Conservation (phyloP, 2,888 invertebrate species). For the Dryobotodes eremita region DNA sequence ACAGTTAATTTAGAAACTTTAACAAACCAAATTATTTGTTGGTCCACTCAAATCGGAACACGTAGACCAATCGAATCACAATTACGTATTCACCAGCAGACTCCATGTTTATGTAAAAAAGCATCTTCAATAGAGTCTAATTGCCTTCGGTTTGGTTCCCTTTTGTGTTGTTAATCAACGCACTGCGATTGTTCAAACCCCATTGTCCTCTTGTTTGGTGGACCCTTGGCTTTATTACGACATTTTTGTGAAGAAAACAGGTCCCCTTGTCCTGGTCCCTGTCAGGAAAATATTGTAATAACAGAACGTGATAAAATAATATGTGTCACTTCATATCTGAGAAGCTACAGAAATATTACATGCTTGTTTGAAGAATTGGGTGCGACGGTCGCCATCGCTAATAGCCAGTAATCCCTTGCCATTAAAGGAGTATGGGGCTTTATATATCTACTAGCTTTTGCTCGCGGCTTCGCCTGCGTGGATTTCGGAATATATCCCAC, state of each 20-base stretch:
- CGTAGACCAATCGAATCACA: slow-evolving; percentile 36
- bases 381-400: slow-evolving; percentile 13
- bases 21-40: slow-evolving; percentile 38
- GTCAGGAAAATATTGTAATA: slow-evolving; percentile 38
- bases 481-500: too few species aligned
- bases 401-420: slow-evolving; percentile 48
- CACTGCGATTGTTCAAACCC: slow-evolving; percentile 69
- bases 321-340: slow-evolving; percentile 18
- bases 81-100: slow-evolving; percentile 60
- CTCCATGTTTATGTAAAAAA: slow-evolving; percentile 65
- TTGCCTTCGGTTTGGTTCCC: slow-evolving; percentile 73
- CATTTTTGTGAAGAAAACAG: slow-evolving; percentile 53
- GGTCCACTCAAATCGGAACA: slow-evolving; percentile 26
- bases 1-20: slow-evolving; percentile 24
- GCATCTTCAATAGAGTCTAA: slow-evolving; percentile 71
- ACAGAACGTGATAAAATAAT: slow-evolving; percentile 26
- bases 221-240: slow-evolving; percentile 61
- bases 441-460: slow-evolving; percentile 17
- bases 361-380: slow-evolving; percentile 22
- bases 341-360: background rate
- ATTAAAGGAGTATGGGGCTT: slow-evolving; percentile 48
- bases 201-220: slow-evolving; percentile 67
- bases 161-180: slow-evolving; percentile 80
- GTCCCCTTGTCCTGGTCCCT: too few species aligned
- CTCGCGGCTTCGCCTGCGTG: too few species aligned